A percentile compares a stretch with the other conserved stretches of the same genome.
Evolutionary conservation across 2,888 invertebrate genomes (phyloP).

Genomic region (Metalampra italica): DNA sequence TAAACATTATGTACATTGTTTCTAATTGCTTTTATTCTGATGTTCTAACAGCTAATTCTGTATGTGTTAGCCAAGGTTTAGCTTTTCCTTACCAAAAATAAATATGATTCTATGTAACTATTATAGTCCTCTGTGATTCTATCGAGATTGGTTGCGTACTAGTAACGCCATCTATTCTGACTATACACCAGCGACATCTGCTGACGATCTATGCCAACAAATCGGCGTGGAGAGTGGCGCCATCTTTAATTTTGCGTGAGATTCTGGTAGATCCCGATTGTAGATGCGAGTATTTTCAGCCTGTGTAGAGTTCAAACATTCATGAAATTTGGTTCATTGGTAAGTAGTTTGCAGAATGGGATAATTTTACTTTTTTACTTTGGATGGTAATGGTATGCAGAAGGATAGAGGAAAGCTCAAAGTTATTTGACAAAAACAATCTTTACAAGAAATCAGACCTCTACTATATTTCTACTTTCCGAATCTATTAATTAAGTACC

Average conservation of each 20-base stretch:
- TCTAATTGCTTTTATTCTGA: conserved; percentile 19
- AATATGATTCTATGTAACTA: too few species aligned
- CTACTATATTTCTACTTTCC: too few species aligned
- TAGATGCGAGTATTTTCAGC: not conserved
- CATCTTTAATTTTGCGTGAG: conserved; percentile 21
- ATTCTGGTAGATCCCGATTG: not conserved
- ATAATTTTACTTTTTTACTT: too few species aligned
- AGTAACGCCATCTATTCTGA: conserved; percentile 41
- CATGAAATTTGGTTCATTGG: too few species aligned
- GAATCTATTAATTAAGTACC: too few species aligned
- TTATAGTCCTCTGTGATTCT: too few species aligned
- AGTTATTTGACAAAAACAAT: too few species aligned
- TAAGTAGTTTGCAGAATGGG: too few species aligned
- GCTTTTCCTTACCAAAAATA: conserved; percentile 61
- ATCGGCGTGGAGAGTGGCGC: conserved; percentile 14
- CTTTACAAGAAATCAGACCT: too few species aligned
- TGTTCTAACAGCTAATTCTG: conserved; percentile 26
- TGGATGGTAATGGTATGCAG: too few species aligned
- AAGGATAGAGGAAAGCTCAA: too few species aligned
- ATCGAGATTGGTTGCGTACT: conserved; percentile 22
- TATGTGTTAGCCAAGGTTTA: conserved; percentile 41
- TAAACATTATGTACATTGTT: too few species aligned
- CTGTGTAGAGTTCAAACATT: not conserved
- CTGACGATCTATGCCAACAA: conserved; percentile 13
- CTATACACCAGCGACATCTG: conserved; percentile 13